Conservation (phyloP, 2,888 invertebrate genomes). For the Tenthredo mesomela region DNA sequence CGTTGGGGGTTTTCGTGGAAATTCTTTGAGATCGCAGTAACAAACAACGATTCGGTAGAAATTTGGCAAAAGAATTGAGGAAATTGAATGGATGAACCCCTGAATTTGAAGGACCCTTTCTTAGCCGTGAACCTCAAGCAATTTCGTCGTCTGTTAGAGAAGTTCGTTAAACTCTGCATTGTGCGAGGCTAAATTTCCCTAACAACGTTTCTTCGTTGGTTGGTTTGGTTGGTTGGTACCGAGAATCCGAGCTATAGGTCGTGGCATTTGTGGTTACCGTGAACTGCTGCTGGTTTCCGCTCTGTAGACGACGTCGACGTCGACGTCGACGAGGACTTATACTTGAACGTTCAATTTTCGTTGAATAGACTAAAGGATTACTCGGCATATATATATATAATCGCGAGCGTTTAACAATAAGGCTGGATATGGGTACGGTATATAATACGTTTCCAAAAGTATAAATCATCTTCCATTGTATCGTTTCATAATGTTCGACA, state of each 20-base stretch:
- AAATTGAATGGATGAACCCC: neutral
- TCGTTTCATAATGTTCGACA: neutral
- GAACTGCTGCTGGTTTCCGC: neutral
- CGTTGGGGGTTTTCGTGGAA: neutral
- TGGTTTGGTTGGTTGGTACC: neutral
- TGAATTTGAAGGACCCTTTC: neutral
- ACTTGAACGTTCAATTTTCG: slow-evolving; percentile 23
- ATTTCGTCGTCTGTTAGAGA: slow-evolving; percentile 38
- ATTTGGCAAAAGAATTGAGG: neutral
- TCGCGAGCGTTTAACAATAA: neutral
- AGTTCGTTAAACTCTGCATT: slow-evolving; percentile 41
- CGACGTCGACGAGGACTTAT: neutral
- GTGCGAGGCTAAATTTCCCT: slow-evolving; percentile 42
- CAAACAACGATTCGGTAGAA: neutral
- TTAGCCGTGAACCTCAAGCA: neutral
- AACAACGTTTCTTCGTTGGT: slow-evolving; percentile 27
- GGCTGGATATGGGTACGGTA: neutral
- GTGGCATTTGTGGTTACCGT: slow-evolving; percentile 33
- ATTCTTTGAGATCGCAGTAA: neutral
- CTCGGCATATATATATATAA: neutral
- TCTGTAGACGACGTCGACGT: neutral
- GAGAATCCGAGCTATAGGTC: slow-evolving; percentile 25
- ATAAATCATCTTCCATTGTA: neutral
- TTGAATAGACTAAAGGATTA: neutral
- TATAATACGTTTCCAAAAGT: neutral